phyloP scores from a whole-genome alignment of 2,797 vertebrate species.

The Adelosebastes latens region DNA sequence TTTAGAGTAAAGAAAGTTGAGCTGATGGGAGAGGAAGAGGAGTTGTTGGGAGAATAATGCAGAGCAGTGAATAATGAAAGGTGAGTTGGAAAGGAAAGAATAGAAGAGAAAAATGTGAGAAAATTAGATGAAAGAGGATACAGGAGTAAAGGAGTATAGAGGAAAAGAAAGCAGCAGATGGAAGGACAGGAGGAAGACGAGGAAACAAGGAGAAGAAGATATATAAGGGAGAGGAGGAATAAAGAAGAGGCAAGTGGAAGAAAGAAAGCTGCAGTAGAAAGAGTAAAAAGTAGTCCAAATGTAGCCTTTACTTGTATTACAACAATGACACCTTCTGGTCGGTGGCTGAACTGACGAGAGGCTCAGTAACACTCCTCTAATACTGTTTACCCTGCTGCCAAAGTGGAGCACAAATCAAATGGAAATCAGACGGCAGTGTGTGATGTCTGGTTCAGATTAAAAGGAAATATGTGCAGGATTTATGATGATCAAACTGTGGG shows the following conservation, averaged over 20 bases:
- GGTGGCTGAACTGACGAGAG: neutral
- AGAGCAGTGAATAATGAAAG: neutral
- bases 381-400: neutral
- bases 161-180: neutral
- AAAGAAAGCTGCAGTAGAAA: neutral
- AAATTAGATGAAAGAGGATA: neutral
- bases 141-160: neutral
- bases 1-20: neutral
- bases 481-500: neutral
- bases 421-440: neutral
- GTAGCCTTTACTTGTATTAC: slow-evolving; percentile 4
- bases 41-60: neutral
- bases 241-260: neutral
- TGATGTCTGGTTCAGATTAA: neutral
- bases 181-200: neutral
- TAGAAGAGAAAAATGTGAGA: neutral
- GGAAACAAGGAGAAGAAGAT: neutral
- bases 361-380: no score
- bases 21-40: neutral
- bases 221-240: neutral
- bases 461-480: neutral
- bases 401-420: neutral
- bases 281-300: neutral
- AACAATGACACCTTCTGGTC: slow-evolving; percentile 68
- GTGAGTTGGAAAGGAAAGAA: neutral